phyloP scores from a whole-genome alignment of 2,888 invertebrate species.

The Gymnosoma rotundatum region DNA sequence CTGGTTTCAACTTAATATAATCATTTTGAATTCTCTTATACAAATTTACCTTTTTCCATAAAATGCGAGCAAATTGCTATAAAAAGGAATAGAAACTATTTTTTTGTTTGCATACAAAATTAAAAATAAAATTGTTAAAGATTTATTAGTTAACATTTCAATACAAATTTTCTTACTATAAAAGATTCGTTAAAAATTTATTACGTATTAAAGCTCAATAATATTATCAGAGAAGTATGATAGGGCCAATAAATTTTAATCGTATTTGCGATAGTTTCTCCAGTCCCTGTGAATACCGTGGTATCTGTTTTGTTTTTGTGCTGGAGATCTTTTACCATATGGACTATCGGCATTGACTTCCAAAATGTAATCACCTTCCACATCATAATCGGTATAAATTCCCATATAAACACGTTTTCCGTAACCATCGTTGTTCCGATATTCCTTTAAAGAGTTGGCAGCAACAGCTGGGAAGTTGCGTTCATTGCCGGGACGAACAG shows the following conservation, averaged over 20 bases:
- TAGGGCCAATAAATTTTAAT: conserved; percentile 19
- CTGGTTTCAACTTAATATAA: too few relatives aligned
- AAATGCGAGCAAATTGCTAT: too few relatives aligned
- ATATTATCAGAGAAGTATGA: background rate
- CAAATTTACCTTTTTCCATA: too few relatives aligned
- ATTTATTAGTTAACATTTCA: too few relatives aligned
- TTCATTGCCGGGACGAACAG: conserved; percentile 79
- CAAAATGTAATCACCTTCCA: conserved; percentile 79
- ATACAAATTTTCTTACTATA: too few relatives aligned
- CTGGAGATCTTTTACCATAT: conserved; percentile 78
- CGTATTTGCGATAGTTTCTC: background rate
- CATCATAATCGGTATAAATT: conserved; percentile 74
- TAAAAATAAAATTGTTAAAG: too few relatives aligned
- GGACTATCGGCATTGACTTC: conserved; percentile 79
- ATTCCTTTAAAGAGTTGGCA: conserved; percentile 78
- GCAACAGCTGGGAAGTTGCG: conserved; percentile 79
- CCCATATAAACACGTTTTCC: conserved; percentile 80
- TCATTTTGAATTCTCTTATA: too few relatives aligned
- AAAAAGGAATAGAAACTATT: too few relatives aligned
- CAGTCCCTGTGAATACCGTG: conserved; percentile 72
- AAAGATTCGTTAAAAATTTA: conserved; percentile 6
- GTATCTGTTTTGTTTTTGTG: conserved; percentile 74
- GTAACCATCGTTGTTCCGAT: conserved; percentile 77
- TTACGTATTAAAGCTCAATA: background rate
- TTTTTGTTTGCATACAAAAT: too few relatives aligned